Conservation (phyloP, 2,888 invertebrate genomes). For the Melanostoma mellinum region DNA sequence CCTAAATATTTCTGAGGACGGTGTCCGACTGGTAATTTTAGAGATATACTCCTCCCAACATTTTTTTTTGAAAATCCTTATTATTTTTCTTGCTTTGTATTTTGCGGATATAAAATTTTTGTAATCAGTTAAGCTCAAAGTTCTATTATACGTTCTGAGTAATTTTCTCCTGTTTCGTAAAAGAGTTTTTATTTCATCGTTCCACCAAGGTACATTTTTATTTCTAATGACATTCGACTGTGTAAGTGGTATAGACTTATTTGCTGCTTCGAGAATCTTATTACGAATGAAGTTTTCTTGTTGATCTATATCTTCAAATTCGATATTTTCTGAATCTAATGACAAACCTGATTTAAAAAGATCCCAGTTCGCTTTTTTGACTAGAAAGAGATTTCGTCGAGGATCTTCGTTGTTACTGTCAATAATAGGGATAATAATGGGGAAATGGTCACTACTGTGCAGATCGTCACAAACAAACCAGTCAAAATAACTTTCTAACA, state of each 20-base stretch:
- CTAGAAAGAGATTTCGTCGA: not conserved
- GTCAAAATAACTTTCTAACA: conserved; percentile 3
- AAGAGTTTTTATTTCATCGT: conserved; percentile 1
- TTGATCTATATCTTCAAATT: not conserved
- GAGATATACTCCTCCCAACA: conserved; percentile 2
- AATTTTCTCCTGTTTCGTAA: not conserved
- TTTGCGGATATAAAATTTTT: conserved; percentile 11
- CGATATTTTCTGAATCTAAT: not conserved
- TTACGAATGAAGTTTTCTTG: not conserved
- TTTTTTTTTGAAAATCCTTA: conserved; percentile 17
- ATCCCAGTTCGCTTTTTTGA: conserved; percentile 4
- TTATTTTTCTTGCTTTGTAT: conserved; percentile 18
- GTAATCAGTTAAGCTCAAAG: not conserved
- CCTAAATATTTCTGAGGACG: conserved; percentile 1
- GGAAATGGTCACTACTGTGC: conserved; percentile 35
- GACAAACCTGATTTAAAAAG: not conserved
- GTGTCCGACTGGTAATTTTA: conserved; percentile 2
- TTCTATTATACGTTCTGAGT: conserved; percentile 19
- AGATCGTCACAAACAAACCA: conserved; percentile 28
- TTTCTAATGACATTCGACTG: not conserved
- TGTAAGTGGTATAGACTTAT: not conserved
- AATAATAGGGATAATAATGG: conserved; percentile 3
- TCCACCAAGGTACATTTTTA: conserved; percentile 12
- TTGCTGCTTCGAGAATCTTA: conserved; percentile 3
- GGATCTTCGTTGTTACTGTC: not conserved